Evolutionary conservation across 2,113 vertebrate species (phyloP), one percentile per base, ranked within the genome.

Genomic region (Apistogramma diplotaenia): DNA sequence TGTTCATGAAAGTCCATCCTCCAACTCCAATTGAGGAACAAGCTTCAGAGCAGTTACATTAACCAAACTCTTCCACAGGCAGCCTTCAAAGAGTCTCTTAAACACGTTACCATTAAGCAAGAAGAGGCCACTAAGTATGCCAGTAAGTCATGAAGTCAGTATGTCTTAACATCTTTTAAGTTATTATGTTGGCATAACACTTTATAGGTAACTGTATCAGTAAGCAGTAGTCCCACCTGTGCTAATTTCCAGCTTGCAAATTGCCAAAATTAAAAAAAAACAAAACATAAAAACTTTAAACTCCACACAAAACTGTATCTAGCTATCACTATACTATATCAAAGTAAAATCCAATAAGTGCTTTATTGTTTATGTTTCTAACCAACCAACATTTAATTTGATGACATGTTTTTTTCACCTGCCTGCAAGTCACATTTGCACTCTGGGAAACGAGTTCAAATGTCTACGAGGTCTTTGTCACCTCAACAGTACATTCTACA

Each of bases 1-100:
- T 95, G 91, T 99, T 97, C 94, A 25, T 98, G 37, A 95, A 94
- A 86, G 55, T 87, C 78, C 86, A 82, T 79, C 89, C 89, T 49
- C 89, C 85, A 19, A 61, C 67, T 59, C 46, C 88, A 75, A 94
- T 59, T 55, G 92, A 92, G 70, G 87, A 76, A 23, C 82, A 87
- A 10, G 80, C 89, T 57, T 82, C 85, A 58, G 73, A 89, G 67
- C 87, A 87, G 4, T 57, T 65, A 74, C 79, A 84, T 57, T 76
- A 40, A 71, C 12, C 12, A 5, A 10, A 4, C 4, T 0, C 25
- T 72, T 79, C 57, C 33, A 85, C 33, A 6, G 18, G 19, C n/a
- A 27, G 57, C 53, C 23, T 76, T 81, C 27, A 67, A 29, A 58
- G 3, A 72, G 49, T 27, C 37, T 33, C 2, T 58, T 2, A 67